Conservation (phyloP, 2,113 vertebrate genomes). For the Pleuronectes platessa region DNA sequence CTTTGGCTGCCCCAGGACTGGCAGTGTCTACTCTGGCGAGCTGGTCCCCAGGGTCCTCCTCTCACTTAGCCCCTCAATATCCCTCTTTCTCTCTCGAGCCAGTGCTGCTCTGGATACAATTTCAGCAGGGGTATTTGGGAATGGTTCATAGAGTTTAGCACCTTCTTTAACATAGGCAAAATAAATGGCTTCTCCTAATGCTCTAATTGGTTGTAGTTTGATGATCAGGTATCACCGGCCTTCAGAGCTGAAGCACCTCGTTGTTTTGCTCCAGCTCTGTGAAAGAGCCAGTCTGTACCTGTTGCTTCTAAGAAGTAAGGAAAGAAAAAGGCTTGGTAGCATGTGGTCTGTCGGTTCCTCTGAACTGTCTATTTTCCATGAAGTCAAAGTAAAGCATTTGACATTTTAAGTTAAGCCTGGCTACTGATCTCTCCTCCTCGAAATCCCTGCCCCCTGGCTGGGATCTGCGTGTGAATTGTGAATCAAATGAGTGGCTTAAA, state of each 20-base stretch:
- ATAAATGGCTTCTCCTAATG: slow-evolving; percentile 82
- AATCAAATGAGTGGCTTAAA: slow-evolving; percentile 70
- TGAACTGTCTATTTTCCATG: slow-evolving; percentile 71
- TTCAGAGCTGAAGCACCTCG: slow-evolving; percentile 71
- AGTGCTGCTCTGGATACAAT: too few species aligned
- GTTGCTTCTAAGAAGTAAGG: slow-evolving; percentile 42
- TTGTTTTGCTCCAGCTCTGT: slow-evolving; percentile 72
- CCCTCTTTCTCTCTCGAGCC: slow-evolving; percentile 50
- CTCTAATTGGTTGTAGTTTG: slow-evolving; percentile 81
- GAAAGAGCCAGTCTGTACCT: slow-evolving; percentile 76
- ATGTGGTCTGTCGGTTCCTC: slow-evolving; percentile 62
- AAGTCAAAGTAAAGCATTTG: slow-evolving; percentile 74
- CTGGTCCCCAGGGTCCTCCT: slow-evolving; percentile 65
- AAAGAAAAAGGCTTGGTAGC: slow-evolving; percentile 58
- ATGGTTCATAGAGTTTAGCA: slow-evolving; percentile 72
- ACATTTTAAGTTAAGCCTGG: slow-evolving; percentile 74
- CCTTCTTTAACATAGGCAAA: slow-evolving; percentile 80
- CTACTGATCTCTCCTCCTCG: slow-evolving; percentile 70
- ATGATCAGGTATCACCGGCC: slow-evolving; percentile 80
- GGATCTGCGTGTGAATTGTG: slow-evolving; percentile 69
- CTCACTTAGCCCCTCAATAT: slow-evolving; percentile 70
- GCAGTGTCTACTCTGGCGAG: slow-evolving; percentile 56
- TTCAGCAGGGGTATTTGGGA: too few species aligned
- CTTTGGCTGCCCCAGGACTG: slow-evolving; percentile 51
- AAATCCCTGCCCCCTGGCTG: slow-evolving; percentile 72